A percentile compares a stretch with the other conserved stretches of the same genome.
Evolutionary conservation across 2,888 invertebrate genomes (phyloP).

Genomic region (Lissonota sp.): DNA sequence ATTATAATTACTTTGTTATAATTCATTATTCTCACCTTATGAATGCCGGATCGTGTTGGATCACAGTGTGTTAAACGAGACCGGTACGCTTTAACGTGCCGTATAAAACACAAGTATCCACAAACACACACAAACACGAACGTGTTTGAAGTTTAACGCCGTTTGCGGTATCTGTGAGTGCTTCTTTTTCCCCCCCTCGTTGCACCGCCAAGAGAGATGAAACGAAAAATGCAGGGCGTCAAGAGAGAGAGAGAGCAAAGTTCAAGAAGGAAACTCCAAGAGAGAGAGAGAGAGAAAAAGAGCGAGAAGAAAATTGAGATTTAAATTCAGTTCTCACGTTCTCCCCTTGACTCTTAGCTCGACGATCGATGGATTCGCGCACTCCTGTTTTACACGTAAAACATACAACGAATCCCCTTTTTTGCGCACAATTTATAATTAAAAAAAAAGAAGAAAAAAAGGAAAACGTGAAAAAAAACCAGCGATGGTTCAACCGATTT

Average conservation of each 20-base stretch:
- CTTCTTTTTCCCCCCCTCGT: slow-evolving; percentile 12
- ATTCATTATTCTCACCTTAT: no score
- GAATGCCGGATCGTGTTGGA: no score
- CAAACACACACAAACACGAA: neutral
- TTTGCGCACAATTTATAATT: neutral
- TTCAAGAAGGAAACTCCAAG: neutral
- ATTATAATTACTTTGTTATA: no score
- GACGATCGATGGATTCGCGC: slow-evolving; percentile 50
- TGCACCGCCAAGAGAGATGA: slow-evolving; percentile 13
- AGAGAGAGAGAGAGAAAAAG: slow-evolving; percentile 15
- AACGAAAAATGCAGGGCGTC: neutral
- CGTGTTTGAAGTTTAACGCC: slow-evolving; percentile 2
- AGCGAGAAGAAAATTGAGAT: slow-evolving; percentile 47
- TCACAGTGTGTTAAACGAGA: slow-evolving; percentile 9
- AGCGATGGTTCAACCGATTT: slow-evolving; percentile 72
- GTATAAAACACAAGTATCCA: neutral
- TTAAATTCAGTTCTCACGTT: slow-evolving; percentile 72
- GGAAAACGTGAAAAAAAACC: no score
- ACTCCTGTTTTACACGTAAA: slow-evolving; percentile 12
- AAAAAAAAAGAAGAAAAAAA: no score
- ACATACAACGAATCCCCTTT: neutral
- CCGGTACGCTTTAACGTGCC: neutral
- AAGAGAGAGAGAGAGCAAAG: slow-evolving; percentile 19
- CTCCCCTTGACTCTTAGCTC: slow-evolving; percentile 37
- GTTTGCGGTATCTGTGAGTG: slow-evolving; percentile 3